phyloP scores from a whole-genome alignment of 2,113 vertebrate species.

The Argyrosomus japonicus region DNA sequence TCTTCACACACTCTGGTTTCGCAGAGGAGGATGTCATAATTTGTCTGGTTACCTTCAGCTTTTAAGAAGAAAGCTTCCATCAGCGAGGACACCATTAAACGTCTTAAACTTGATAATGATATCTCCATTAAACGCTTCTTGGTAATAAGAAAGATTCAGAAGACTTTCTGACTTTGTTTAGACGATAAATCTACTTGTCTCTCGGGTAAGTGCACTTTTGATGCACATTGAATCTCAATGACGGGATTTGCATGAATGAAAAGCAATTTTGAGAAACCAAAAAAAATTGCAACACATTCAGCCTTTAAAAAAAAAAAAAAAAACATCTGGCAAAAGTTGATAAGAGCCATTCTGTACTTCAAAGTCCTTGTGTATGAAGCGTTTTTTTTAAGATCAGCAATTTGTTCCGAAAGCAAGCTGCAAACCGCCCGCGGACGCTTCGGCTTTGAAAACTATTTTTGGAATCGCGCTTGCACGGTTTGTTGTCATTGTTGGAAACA shows the following conservation, averaged over 20 bases:
- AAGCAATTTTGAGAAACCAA: conserved; percentile 58
- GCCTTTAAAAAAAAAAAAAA: conserved; percentile 21
- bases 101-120: conserved; percentile 37
- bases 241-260: conserved; percentile 67
- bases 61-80: conserved; percentile 43
- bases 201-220: conserved; percentile 49
- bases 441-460: conserved; percentile 67
- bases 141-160: conserved; percentile 19
- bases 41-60: conserved; percentile 41
- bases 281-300: conserved; percentile 34
- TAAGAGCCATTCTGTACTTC: conserved; percentile 79
- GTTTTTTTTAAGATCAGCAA: conserved; percentile 71
- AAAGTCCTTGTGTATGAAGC: conserved; percentile 73
- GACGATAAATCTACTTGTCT: conserved; percentile 58
- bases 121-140: conserved; percentile 33
- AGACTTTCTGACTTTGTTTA: conserved; percentile 55
- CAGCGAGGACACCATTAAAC: conserved; percentile 37
- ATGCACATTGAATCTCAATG: conserved; percentile 66
- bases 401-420: conserved; percentile 60
- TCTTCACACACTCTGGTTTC: conserved; percentile 40
- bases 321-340: conserved; percentile 78
- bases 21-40: conserved; percentile 49
- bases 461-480: conserved; percentile 41
- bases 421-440: conserved; percentile 61
- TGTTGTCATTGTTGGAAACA: conserved; percentile 71